phyloP scores from a whole-genome alignment of 2,888 invertebrate genomes.

The Stenolophus ochropezus region DNA sequence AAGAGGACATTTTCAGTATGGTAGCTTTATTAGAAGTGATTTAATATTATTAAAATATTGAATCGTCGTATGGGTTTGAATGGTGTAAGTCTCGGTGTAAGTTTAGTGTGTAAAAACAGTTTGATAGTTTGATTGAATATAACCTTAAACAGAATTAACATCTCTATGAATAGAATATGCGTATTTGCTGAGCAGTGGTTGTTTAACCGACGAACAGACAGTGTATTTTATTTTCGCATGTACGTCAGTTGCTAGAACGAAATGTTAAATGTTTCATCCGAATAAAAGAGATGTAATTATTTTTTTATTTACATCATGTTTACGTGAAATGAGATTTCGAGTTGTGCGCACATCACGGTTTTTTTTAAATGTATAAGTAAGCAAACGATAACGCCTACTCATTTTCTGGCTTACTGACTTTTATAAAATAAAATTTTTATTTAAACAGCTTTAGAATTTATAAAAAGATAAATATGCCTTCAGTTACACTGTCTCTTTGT shows the following conservation, averaged over 20 bases:
- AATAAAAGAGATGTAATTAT: conserved; percentile 10
- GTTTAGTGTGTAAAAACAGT: conserved; percentile 52
- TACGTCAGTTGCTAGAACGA: background rate
- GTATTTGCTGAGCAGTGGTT: no score
- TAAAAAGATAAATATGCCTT: conserved; percentile 16
- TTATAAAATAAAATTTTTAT: conserved; percentile 13
- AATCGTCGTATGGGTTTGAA: no score
- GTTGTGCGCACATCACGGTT: background rate
- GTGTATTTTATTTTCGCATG: background rate
- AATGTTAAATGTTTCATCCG: conserved; percentile 4
- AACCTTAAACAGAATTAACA: no score
- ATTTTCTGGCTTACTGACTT: conserved; percentile 17
- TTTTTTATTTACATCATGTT: conserved; percentile 34
- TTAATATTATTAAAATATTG: no score
- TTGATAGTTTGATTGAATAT: no score
- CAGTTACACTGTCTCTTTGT: background rate
- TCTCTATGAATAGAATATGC: no score
- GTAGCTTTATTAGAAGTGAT: no score
- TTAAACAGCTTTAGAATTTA: conserved; percentile 22
- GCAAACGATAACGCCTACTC: conserved; percentile 14
- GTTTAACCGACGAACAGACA: no score
- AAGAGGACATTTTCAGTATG: no score
- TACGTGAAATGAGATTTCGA: conserved; percentile 22
- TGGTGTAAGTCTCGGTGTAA: conserved; percentile 25
- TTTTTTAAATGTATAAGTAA: conserved; percentile 5